phyloP scores from a whole-genome alignment of 2,797 vertebrate species.

The Otolemur crassicaudatus region DNA sequence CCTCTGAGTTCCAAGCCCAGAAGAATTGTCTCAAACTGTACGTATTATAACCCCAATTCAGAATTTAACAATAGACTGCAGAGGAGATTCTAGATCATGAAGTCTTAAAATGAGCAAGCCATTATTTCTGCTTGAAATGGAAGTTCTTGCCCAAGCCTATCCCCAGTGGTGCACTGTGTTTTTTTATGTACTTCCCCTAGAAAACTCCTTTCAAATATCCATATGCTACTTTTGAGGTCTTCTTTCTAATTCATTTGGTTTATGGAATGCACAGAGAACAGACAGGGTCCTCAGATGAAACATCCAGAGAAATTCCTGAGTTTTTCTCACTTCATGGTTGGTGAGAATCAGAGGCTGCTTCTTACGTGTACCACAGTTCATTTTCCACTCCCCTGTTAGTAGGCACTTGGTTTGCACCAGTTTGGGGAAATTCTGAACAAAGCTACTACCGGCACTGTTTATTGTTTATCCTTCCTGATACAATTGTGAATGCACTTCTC shows the following conservation, averaged over 20 bases:
- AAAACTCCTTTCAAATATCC: conserved; percentile 31
- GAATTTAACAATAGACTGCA: neutral
- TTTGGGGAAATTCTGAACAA: neutral
- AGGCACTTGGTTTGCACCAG: neutral
- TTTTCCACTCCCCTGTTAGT: neutral
- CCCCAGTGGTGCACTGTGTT: neutral
- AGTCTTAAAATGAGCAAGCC: neutral
- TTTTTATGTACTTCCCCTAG: neutral
- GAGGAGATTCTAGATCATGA: neutral
- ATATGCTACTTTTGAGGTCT: neutral
- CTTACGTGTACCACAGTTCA: neutral
- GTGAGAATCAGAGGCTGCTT: neutral
- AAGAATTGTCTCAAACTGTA: neutral
- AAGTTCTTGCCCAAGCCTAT: neutral
- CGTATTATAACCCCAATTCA: neutral
- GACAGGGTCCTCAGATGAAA: neutral
- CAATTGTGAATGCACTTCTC: neutral
- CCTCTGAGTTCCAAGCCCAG: neutral
- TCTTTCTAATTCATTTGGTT: neutral
- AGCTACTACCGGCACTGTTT: neutral
- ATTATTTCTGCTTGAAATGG: conserved; percentile 26
- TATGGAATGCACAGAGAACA: neutral
- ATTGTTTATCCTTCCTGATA: neutral
- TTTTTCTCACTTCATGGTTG: neutral
- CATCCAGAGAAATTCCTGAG: neutral